phyloP scores from a whole-genome alignment of 1,140 invertebrate species.

The Telenomus remus region DNA sequence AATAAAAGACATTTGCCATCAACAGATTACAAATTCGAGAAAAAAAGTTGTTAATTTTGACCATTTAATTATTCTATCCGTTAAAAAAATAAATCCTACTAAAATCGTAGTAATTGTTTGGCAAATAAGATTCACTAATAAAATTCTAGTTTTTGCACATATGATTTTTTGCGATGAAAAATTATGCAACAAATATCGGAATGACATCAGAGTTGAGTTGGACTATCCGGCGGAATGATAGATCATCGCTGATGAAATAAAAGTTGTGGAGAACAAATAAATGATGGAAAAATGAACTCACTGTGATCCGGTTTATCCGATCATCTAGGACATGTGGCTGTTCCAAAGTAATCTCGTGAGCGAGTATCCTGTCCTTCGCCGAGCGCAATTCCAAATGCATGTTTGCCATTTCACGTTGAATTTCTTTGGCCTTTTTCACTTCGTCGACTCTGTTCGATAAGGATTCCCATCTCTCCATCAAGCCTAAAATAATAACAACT shows the following conservation, averaged over 20 bases:
- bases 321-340: constrained; percentile 73
- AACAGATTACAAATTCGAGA: too few species aligned
- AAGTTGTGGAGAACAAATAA: constrained; percentile 10
- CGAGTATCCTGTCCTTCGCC: constrained; percentile 66
- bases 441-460: constrained; percentile 76
- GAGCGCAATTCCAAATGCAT: constrained; percentile 69
- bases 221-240: too few species aligned
- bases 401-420: constrained; percentile 74
- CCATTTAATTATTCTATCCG: too few species aligned
- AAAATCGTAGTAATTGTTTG: too few species aligned
- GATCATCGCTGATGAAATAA: too few species aligned
- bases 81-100: too few species aligned
- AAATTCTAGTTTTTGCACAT: too few species aligned
- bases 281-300: constrained; percentile 63
- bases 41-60: too few species aligned
- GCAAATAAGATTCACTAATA: too few species aligned
- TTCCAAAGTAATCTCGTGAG: constrained; percentile 67
- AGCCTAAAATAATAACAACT: constrained; percentile 71
- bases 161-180: too few species aligned
- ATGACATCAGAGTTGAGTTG: constrained; percentile 7
- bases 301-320: constrained; percentile 76
- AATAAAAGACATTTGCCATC: too few species aligned
- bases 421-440: constrained; percentile 71
- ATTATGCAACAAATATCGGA: too few species aligned
- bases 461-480: constrained; percentile 78